Conservation (phyloP, 2,113 vertebrate genomes). For the Erythrocercus mccallii region DNA sequence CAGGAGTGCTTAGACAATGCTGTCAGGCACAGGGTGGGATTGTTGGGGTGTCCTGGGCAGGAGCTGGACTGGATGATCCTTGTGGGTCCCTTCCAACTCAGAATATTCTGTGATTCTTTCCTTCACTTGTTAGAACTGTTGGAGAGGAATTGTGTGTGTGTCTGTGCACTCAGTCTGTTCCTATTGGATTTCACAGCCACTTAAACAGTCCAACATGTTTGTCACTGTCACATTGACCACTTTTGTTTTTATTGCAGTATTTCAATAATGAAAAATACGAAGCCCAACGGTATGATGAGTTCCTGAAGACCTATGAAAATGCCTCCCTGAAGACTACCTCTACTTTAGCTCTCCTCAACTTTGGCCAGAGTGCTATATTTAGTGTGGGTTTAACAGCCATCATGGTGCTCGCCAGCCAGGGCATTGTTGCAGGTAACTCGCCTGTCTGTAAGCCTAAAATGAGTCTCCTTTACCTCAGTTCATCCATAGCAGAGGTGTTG, state of each 20-base stretch:
- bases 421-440: constrained; percentile 89
- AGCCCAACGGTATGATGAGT: constrained; percentile 89
- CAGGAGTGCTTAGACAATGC: fast-evolving
- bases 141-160: not conserved
- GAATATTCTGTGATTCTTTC: not conserved
- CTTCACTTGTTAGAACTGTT: not conserved
- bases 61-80: not conserved
- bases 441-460: not conserved
- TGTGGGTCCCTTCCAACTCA: not conserved
- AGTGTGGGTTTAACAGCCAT: constrained; percentile 88
- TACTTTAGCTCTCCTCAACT: constrained; percentile 93
- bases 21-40: not conserved
- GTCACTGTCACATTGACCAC: not conserved
- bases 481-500: not conserved
- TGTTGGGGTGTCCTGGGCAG: not conserved
- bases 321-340: constrained; percentile 94
- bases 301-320: constrained; percentile 88
- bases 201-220: not conserved
- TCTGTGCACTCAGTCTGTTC: not conserved
- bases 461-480: not conserved
- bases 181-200: not conserved
- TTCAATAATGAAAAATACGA: constrained; percentile 99
- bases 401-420: constrained; percentile 94
- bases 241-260: constrained; percentile 77
- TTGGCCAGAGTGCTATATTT: constrained; percentile 94